Evolutionary conservation across 2,113 vertebrate genomes (phyloP).

Genomic region (Saccopteryx bilineata): DNA sequence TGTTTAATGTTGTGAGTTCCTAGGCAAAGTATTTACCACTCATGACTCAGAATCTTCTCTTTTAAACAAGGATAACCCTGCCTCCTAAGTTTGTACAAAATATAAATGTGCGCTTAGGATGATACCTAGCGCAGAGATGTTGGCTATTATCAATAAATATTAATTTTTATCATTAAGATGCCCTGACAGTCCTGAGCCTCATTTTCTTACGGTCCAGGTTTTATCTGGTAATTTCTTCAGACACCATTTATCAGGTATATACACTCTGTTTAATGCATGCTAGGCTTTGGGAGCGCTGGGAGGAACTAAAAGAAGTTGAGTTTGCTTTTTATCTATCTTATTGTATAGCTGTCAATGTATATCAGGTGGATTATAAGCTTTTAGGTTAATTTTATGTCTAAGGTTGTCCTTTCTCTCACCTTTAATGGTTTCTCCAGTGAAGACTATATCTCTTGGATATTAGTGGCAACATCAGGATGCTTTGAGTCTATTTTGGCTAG

Average conservation of each 20-base stretch:
- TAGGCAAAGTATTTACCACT: background rate
- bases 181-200: background rate
- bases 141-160: background rate
- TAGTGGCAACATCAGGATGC: background rate
- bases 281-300: background rate
- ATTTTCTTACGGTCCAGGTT: background rate
- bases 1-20: background rate
- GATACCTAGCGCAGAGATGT: background rate
- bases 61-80: background rate
- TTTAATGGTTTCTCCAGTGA: background rate
- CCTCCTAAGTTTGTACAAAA: background rate
- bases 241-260: fast-evolving
- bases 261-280: background rate
- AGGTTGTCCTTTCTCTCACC: background rate
- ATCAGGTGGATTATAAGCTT: background rate
- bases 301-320: background rate
- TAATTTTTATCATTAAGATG: background rate
- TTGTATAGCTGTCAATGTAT: background rate
- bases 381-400: background rate
- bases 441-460: background rate
- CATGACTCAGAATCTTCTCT: background rate
- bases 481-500: background rate
- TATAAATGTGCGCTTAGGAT: background rate
- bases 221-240: background rate
- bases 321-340: conserved; percentile 27